Conservation (phyloP, 2,797 vertebrate genomes). For the Crenuchus spilurus region DNA sequence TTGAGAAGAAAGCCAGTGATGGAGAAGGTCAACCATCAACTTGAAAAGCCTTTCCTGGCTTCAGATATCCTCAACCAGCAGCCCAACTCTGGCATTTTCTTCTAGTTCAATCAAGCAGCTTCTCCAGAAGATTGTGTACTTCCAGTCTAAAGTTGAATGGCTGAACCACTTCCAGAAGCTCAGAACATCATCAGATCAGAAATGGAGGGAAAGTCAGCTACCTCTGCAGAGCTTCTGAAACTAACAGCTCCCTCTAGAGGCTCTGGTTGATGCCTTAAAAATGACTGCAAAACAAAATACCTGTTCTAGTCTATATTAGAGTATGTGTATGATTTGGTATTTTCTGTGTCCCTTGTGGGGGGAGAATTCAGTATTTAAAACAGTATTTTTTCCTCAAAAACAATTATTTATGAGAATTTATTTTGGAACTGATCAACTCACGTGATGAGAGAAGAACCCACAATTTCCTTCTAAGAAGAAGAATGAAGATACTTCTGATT, state of each 20-base stretch:
- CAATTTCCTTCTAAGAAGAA: background rate
- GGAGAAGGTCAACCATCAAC: constrained; percentile 62
- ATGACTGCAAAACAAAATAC: background rate
- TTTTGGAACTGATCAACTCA: too few species aligned
- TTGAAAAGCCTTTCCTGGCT: constrained; percentile 68
- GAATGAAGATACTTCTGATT: background rate
- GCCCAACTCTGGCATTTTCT: constrained; percentile 65
- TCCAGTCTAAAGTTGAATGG: constrained; percentile 61
- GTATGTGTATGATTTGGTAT: background rate
- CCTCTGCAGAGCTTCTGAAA: constrained; percentile 32
- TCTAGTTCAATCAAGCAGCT: constrained; percentile 45
- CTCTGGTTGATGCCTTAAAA: constrained; percentile 48
- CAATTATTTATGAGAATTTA: background rate
- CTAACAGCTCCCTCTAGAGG: constrained; percentile 42
- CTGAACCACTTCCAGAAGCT: constrained; percentile 56
- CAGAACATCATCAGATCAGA: constrained; percentile 42
- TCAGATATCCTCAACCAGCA: constrained; percentile 71
- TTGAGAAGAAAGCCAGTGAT: constrained; percentile 28
- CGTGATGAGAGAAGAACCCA: too few species aligned
- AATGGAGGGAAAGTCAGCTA: constrained; percentile 13
- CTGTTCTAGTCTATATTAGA: background rate
- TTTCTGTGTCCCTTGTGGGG: background rate
- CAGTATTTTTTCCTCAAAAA: constrained; percentile 10
- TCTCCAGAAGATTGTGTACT: constrained; percentile 48
- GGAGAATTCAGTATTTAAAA: too few species aligned